Base-by-base conservation (phyloP, 92 coral and sea anemone species). In the Zoanthus gigantus region DNA sequence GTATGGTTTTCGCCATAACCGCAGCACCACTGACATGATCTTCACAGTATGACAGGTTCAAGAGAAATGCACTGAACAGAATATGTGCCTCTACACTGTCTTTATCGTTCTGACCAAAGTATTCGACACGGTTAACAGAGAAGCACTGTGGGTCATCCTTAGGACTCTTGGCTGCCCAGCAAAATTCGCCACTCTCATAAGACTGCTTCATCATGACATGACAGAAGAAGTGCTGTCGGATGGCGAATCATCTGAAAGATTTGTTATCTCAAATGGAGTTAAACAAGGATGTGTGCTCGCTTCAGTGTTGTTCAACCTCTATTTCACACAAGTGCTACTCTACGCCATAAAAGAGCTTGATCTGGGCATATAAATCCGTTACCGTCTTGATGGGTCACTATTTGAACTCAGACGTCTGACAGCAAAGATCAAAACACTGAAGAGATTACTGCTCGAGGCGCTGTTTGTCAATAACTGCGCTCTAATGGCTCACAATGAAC, bases 401-500 rank as follows among this genome's bases (percentile, higher is more conserved):
- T 88, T 78, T 23, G 76, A 88, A 63, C 87, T 88, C 6, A 44
- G 53, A 15, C 44, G 87, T 12, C 47, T 50, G 52, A 71, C 47
- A 85, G 71, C 71, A 61, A 74, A 56, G 48, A 31, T 31, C 14
- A 23, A 50, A 18, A 18, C 45, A 50, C 54, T 72, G 79, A 47
- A 53, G 63, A 0, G 90, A 7, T 66, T 71, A 60, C 46, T 84
- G 5, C 56, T 58, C 69, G 87, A 78, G 42, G 29, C 58, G 34
- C 66, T 77, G 66, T 79, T 30, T 5, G n/a, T 45, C 87, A 37
- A 60, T 67, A 34, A 67, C 73, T 65, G 71, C n/a, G 73, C 45
- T 67, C 73, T 23, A 67, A 67, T 87, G 34, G 90, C 90, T 44
- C 84, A 87, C 85, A 29, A 15, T 18, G 53, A 86, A 75, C 12